Conservation (phyloP, 2,113 vertebrate genomes). For the Trogon surrucura region DNA sequence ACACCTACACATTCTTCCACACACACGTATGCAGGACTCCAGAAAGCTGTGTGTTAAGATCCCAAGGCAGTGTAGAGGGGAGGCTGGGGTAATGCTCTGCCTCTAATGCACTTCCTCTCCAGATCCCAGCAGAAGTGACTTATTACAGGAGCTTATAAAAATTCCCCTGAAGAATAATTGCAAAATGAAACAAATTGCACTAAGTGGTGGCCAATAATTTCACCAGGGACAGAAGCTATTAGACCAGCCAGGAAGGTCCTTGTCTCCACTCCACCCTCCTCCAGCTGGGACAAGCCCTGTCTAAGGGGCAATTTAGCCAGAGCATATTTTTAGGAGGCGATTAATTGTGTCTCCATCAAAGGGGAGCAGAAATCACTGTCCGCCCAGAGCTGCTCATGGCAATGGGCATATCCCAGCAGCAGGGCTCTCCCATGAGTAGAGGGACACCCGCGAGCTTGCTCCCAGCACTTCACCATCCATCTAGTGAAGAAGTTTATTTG, state of each 20-base stretch:
- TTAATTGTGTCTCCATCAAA: neutral
- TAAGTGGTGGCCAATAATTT: constrained; percentile 34
- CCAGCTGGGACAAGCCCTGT: neutral
- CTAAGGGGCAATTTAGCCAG: neutral
- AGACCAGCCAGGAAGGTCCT: neutral
- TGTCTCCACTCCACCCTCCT: neutral
- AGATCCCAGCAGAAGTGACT: constrained; percentile 13
- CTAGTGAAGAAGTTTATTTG: neutral
- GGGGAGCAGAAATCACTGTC: neutral
- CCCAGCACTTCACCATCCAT: neutral
- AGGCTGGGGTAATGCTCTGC: neutral
- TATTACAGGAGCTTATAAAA: constrained; percentile 42
- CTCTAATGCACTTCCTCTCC: constrained; percentile 16
- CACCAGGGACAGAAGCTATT: neutral
- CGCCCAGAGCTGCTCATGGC: neutral
- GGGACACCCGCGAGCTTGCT: neutral
- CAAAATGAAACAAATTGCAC: constrained; percentile 35
- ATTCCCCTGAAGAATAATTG: constrained; percentile 50
- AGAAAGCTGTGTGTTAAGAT: neutral
- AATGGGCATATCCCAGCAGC: neutral
- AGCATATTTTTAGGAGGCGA: neutral
- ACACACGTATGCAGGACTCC: rapidly evolving
- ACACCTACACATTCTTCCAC: neutral
- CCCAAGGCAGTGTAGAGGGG: neutral
- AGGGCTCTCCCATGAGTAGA: neutral